Evolutionary conservation across 2,888 invertebrate genomes (phyloP).

Genomic region (Microchrysa polita): DNA sequence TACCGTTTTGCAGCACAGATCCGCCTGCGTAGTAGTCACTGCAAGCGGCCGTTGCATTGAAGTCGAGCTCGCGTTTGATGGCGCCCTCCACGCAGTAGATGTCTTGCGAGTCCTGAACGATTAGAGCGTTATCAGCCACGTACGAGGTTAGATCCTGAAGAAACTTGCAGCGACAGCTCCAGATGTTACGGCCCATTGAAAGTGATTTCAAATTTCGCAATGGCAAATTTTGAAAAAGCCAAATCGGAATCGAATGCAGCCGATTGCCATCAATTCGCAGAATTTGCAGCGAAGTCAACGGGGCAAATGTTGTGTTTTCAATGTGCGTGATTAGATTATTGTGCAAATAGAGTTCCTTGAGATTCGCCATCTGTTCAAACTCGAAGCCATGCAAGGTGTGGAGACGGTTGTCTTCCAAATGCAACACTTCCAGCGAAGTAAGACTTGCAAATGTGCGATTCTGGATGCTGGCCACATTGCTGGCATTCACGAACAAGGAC

Average conservation of each 20-base stretch:
- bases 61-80: slow-evolving; percentile 81
- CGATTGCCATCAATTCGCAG: slow-evolving; percentile 86
- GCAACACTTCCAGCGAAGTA: slow-evolving; percentile 81
- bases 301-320: slow-evolving; percentile 81
- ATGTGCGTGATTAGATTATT: slow-evolving; percentile 84
- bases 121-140: slow-evolving; percentile 83
- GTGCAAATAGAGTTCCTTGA: slow-evolving; percentile 86
- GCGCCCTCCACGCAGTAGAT: slow-evolving; percentile 81
- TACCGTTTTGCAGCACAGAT: slow-evolving; percentile 80
- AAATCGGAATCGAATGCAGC: slow-evolving; percentile 82
- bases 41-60: slow-evolving; percentile 83
- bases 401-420: slow-evolving; percentile 86
- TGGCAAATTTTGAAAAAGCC: slow-evolving; percentile 69
- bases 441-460: slow-evolving; percentile 92
- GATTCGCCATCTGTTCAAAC: slow-evolving; percentile 82
- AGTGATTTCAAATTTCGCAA: slow-evolving; percentile 64
- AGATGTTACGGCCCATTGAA: slow-evolving; percentile 80
- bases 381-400: slow-evolving; percentile 84
- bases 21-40: slow-evolving; percentile 86
- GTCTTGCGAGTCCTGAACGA: slow-evolving; percentile 81
- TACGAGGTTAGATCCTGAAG: slow-evolving; percentile 85
- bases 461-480: slow-evolving; percentile 85
- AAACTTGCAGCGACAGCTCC: slow-evolving; percentile 92
- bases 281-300: slow-evolving; percentile 81
- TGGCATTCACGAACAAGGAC: slow-evolving; percentile 85